Evolutionary conservation across 2,888 invertebrate genomes (phyloP), one percentile per base, ranked within the genome.

Genomic region (Ellobium chinense): DNA sequence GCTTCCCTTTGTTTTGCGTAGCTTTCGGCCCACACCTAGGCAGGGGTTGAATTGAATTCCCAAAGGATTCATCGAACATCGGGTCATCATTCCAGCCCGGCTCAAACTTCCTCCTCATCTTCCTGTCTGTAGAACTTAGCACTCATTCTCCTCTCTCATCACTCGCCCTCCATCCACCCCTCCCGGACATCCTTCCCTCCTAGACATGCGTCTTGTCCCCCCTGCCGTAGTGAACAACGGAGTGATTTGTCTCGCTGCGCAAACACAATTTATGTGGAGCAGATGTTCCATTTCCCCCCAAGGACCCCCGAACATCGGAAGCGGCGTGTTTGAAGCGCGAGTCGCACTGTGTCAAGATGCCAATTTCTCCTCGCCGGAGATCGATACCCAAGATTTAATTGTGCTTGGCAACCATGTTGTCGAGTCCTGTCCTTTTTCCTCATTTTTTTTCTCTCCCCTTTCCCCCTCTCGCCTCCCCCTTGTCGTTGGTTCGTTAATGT

Each of bases 381-480:
- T 72, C 72, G 36, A 72, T 72, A 60, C 60, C 58, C 14, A 24
- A 72, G 58, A 72, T 72, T 72, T 72, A 72, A 72, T 72, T 72
- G 72, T 72, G 58, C 72, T 63, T 74, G 39, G 31, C 39, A 21
- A 74, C 46, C 46, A 46, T 18, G 18, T 46, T 46, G 9, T 7
- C 18, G 46, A 12, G 46, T 18, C 46, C 46, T 18, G 18, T 62
- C 46, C 27, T 36, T 37, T 39, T 68, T 36, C 68, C 27, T 36
- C 68, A 4, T 68, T 37, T 68, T 68, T 37, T 68, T 68, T 7
- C 27, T 68, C 12, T 34, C 27, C 3, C 27, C 24, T 12, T 68
- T 37, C 37, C 27, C 27, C 36, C 27, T n/a, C 68, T 18, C 27
- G 24, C 27, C 27, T n/a, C 5, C 27, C 60, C 34, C 60, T 72